Conservation (phyloP, 2,113 vertebrate genomes). For the Seriola quinqueradiata region DNA sequence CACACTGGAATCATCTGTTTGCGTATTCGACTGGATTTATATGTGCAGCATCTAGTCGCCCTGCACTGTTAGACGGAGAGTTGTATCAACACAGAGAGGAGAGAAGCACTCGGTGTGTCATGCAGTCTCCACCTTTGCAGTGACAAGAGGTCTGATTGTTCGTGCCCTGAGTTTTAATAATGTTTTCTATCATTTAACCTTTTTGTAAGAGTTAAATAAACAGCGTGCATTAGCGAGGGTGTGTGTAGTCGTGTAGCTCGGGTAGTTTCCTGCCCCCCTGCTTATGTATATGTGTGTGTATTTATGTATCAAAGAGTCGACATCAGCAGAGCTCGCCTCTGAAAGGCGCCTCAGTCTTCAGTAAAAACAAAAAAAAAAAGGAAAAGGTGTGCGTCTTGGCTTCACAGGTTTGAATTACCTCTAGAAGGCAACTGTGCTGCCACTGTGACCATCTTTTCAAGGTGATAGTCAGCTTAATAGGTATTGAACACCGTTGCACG, state of each 20-base stretch:
- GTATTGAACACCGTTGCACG: neutral
- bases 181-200: neutral
- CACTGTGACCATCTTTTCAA: neutral
- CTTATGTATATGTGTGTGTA: constrained; percentile 3
- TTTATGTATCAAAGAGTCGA: constrained; percentile 1
- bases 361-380: neutral
- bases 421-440: neutral
- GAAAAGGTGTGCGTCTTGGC: neutral
- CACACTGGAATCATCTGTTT: constrained; percentile 5
- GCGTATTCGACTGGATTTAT: neutral
- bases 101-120: neutral
- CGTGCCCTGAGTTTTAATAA: neutral
- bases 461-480: constrained; percentile 1
- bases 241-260: neutral
- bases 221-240: neutral
- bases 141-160: constrained; percentile 1
- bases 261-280: neutral
- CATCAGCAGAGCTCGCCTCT: constrained; percentile 23
- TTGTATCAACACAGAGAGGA: constrained; percentile 1
- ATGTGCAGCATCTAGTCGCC: neutral
- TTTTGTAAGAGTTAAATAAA: constrained; percentile 4
- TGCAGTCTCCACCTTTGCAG: neutral
- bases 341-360: constrained; percentile 37
- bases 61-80: neutral
- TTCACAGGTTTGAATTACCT: constrained; percentile 20